phyloP scores from a whole-genome alignment of 2,113 vertebrate genomes.

The Gambusia holbrooki region DNA sequence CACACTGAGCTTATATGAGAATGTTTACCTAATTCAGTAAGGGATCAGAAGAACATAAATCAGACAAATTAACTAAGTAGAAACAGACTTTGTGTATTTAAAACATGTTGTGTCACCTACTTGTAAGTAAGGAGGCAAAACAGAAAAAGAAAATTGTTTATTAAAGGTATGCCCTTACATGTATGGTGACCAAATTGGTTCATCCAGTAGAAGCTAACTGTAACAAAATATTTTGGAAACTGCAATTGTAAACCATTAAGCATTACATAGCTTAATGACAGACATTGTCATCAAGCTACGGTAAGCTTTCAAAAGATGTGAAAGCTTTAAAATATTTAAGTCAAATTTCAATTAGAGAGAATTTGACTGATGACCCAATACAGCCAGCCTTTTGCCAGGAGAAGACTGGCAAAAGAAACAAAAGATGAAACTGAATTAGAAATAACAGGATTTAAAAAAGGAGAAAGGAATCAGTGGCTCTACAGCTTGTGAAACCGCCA shows the following conservation, averaged over 20 bases:
- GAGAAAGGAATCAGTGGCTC: no score
- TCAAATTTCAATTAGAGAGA: neutral
- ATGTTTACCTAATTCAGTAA: conserved; percentile 14
- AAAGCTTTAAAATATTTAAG: neutral
- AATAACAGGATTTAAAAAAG: neutral
- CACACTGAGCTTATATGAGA: neutral
- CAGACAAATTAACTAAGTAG: neutral
- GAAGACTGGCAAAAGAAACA: no score
- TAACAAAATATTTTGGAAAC: neutral
- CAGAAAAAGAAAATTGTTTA: neutral
- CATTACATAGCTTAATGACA: no score
- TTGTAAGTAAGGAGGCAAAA: neutral
- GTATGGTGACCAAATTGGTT: neutral
- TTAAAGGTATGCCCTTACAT: neutral
- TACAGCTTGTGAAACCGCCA: no score
- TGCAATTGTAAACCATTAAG: no score
- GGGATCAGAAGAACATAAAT: neutral
- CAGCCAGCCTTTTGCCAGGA: neutral
- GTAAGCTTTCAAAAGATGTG: neutral
- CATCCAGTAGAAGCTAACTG: neutral
- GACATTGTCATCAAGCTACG: no score
- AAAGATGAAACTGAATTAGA: no score
- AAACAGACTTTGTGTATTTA: neutral
- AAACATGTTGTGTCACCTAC: neutral
- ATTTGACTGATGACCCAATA: neutral